Percentiles rank a stretch among this genome's conserved stretches.
phyloP scores from a whole-genome alignment of 2,888 invertebrate species.

The Actias luna region DNA sequence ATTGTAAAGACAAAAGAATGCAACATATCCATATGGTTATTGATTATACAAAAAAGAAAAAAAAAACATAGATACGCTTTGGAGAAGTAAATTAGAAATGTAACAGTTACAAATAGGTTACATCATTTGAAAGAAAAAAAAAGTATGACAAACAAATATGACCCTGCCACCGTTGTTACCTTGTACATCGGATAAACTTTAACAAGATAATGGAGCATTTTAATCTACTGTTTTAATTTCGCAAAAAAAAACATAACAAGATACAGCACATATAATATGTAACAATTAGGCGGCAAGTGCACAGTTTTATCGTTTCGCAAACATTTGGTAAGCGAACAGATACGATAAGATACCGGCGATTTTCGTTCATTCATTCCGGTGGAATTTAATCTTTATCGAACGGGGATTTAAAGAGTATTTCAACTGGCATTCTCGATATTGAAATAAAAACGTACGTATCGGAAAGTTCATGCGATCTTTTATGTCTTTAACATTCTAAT shows the following conservation, averaged over 20 bases:
- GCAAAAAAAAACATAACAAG: neutral
- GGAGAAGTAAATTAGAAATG: too few species aligned
- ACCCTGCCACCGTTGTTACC: neutral
- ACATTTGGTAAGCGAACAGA: neutral
- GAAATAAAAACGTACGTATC: neutral
- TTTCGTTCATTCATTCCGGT: neutral
- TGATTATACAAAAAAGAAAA: too few species aligned
- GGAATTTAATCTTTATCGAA: neutral
- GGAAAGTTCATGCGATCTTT: conserved; percentile 2
- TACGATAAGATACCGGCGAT: neutral
- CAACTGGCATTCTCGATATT: neutral
- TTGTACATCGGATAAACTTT: neutral
- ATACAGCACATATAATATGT: neutral
- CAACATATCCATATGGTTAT: too few species aligned
- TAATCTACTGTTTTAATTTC: neutral
- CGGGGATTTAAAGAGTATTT: neutral
- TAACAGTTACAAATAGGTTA: neutral
- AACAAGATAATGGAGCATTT: neutral
- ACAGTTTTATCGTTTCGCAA: conserved; percentile 1
- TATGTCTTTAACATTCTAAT: conserved; percentile 1
- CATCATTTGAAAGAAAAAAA: neutral
- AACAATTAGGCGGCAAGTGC: neutral
- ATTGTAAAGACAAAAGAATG: too few species aligned
- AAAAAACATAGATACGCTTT: too few species aligned
- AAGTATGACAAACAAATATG: neutral